Percentiles rank a stretch among this genome's conserved stretches.
Conservation (phyloP, 2,113 vertebrate species). For the Takifugu bimaculatus region DNA sequence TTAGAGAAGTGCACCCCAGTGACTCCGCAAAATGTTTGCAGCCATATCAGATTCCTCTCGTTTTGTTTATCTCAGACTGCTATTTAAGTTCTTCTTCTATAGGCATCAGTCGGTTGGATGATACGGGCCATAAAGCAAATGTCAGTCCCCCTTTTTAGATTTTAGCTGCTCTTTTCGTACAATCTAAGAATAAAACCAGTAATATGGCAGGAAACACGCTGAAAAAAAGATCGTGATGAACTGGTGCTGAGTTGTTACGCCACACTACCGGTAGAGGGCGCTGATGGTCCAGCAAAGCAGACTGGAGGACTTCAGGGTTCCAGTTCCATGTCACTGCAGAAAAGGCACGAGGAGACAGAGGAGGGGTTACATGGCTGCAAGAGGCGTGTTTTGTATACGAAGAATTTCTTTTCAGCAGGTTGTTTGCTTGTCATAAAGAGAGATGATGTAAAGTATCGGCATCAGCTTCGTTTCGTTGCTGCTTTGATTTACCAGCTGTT, state of each 20-base stretch:
- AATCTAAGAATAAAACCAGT: not conserved
- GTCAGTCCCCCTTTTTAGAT: too few relatives aligned
- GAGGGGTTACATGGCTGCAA: too few relatives aligned
- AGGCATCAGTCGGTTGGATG: not conserved
- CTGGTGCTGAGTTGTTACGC: not conserved
- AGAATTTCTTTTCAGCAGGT: not conserved
- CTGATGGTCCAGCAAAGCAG: slow-evolving; percentile 16
- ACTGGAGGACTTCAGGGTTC: not conserved
- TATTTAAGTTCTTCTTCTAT: not conserved
- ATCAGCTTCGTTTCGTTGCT: not conserved
- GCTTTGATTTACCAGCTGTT: too few relatives aligned
- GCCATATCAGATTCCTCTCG: not conserved
- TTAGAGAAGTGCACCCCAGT: too few relatives aligned
- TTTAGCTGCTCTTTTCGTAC: too few relatives aligned
- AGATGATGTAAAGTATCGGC: not conserved
- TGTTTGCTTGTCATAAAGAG: not conserved
- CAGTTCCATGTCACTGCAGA: too few relatives aligned
- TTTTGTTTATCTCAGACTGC: not conserved
- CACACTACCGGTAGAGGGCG: slow-evolving; percentile 28
- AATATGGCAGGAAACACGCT: too few relatives aligned
- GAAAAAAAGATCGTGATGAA: not conserved
- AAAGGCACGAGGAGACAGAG: too few relatives aligned
- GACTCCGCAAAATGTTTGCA: too few relatives aligned
- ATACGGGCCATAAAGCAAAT: not conserved
- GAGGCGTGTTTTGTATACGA: too few relatives aligned